Evolutionary conservation across 2,113 vertebrate species (phyloP), one percentile per base, ranked within the genome.

Genomic region (Orycteropus afer): DNA sequence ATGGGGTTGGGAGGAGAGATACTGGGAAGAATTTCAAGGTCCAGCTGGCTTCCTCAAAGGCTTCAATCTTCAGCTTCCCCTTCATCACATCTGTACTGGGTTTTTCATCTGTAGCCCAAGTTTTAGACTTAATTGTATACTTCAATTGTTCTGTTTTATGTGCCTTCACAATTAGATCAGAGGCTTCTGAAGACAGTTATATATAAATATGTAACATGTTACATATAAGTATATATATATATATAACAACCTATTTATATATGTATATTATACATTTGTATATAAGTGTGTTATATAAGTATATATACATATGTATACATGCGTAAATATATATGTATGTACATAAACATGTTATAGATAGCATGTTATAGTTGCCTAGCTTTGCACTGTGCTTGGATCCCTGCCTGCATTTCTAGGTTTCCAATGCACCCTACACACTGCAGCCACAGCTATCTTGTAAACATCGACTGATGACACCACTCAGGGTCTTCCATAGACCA

Each of bases 81-180:
- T 13, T 61, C 29, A 4, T 65, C 53, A 65, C 29, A 23, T 14
- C 51, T 34, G 63, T 29, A 11, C 1, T 40, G 37, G 69, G 27
- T 18, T 96, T 95, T 91, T 53, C 57, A 89, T 47, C 29, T 45
- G 27, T 67, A 42, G 47, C 42, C 34, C 74, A 89, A 78, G 78
- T 71, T 86, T 86, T 69, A 89, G 74, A 51, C 23, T 40, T 78
- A 45, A 86, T 63, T 69, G 27, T 65, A 77, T 8, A 8, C 34
- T 81, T 84, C 11, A 5, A 63, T 67, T 74, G 37, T 51, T 51
- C 77, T 78, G 29, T 37, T 95, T 95, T 20, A 29, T 74, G 40
- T 55, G 5, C 78, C 55, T 95, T 23, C 32, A 92, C 42, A 90
- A 51, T 59, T 65, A 61, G 63, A 76, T 59, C 32, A 57, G 45